These are phyloP conservation scores for Dynastes maya DNA, from an alignment of 2,888 invertebrate species.

Conservation along the genomic window DNA sequence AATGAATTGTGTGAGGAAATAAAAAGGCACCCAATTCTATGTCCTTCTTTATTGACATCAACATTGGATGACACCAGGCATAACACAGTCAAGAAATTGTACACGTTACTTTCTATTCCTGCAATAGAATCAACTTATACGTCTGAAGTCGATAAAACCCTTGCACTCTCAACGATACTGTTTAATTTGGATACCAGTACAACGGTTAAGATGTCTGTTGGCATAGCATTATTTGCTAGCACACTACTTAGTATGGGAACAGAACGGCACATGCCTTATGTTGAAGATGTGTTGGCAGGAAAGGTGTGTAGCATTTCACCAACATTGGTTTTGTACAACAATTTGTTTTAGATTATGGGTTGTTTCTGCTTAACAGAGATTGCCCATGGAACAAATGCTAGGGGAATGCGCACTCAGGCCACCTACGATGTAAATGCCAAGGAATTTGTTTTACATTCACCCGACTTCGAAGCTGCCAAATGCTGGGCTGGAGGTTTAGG, in stretches of 20 bases:
- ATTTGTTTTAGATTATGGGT: conserved; percentile 72
- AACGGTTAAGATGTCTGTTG: conserved; percentile 77
- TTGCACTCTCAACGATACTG: conserved; percentile 70
- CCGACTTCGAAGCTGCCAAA: conserved; percentile 85
- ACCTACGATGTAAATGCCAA: conserved; percentile 82
- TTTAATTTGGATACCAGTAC: conserved; percentile 76
- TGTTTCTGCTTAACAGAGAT: conserved; percentile 93
- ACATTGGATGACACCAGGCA: conserved; percentile 52
- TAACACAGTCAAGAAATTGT: conserved; percentile 48
- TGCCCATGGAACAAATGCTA: conserved; percentile 92
- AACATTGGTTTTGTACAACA: not conserved
- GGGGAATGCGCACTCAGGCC: conserved; percentile 89
- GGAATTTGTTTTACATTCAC: conserved; percentile 82
- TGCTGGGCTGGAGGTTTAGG: conserved; percentile 90
- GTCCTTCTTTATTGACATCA: conserved; percentile 35
- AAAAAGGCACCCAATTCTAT: conserved; percentile 52
- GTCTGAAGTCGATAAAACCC: conserved; percentile 41
- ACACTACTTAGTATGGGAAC: conserved; percentile 77
- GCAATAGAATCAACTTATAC: conserved; percentile 18
- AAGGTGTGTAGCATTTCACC: conserved; percentile 46
- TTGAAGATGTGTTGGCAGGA: conserved; percentile 66
- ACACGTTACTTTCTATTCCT: conserved; percentile 38
- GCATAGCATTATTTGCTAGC: conserved; percentile 79
- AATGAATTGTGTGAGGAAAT: conserved; percentile 51
- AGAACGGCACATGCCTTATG: conserved; percentile 74